Percentiles rank a stretch among this genome's conserved stretches.
phyloP scores from a whole-genome alignment of 2,888 invertebrate species.

The Parnassius apollo region DNA sequence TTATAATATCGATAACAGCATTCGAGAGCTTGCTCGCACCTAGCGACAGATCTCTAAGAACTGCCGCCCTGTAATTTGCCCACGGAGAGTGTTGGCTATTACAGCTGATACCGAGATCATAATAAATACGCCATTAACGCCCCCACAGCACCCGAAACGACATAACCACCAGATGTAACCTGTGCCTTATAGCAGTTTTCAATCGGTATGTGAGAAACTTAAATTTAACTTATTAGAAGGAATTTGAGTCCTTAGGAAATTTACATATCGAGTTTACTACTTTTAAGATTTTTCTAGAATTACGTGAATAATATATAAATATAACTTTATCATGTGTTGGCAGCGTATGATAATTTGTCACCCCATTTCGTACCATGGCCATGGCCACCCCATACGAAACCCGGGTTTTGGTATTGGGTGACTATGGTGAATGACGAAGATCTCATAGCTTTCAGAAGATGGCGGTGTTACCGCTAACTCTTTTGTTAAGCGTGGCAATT shows the following conservation, averaged over 20 bases:
- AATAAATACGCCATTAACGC: constrained; percentile 81
- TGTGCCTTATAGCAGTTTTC: constrained; percentile 16
- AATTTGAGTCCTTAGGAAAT: neutral
- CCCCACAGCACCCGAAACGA: constrained; percentile 77
- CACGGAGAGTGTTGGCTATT: constrained; percentile 80
- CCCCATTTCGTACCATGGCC: no score
- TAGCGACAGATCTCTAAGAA: constrained; percentile 62
- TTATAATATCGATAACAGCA: constrained; percentile 51
- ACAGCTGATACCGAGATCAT: constrained; percentile 80
- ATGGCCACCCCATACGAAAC: no score
- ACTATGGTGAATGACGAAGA: no score
- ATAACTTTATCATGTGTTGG: no score
- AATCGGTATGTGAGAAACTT: constrained; percentile 12
- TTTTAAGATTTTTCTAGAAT: no score
- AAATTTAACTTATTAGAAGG: constrained; percentile 19
- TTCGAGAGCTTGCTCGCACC: constrained; percentile 44
- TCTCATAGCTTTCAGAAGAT: no score
- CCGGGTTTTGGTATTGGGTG: no score
- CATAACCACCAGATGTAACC: constrained; percentile 54
- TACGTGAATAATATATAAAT: no score
- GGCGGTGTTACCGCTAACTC: no score
- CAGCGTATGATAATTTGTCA: no score
- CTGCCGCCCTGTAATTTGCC: constrained; percentile 81
- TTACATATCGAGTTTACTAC: constrained; percentile 3
- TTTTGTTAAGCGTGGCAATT: no score